These are phyloP conservation scores for Pectinophora gossypiella DNA, from an alignment of 1,140 invertebrate genomes.

Conservation along the genomic window DNA sequence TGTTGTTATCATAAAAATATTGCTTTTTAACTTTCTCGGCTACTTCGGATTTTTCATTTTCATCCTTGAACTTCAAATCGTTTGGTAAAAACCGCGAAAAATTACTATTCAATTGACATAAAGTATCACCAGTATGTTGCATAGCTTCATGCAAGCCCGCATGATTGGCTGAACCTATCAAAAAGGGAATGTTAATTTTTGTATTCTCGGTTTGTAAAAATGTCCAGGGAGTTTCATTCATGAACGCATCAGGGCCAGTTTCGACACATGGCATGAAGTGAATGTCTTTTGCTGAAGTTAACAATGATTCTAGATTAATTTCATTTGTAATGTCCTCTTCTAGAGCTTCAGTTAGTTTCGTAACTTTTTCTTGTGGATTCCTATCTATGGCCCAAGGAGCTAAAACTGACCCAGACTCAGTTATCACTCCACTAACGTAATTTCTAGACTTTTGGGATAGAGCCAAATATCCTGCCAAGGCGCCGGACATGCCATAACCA, in stretches of 20 bases:
- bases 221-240: constrained; percentile 35
- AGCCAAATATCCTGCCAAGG: constrained; percentile 41
- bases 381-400: constrained; percentile 53
- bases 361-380: constrained; percentile 27
- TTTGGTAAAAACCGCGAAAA: constrained; percentile 31
- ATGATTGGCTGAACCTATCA: constrained; percentile 42
- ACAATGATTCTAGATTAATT: constrained; percentile 22
- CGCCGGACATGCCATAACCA: constrained; percentile 37
- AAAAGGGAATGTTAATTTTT: constrained; percentile 27
- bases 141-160: constrained; percentile 40
- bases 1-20: constrained; percentile 38
- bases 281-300: constrained; percentile 21
- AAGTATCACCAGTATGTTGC: constrained; percentile 16
- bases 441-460: constrained; percentile 33
- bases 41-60: constrained; percentile 17
- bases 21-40: constrained; percentile 24
- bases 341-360: constrained; percentile 15
- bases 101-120: constrained; percentile 33
- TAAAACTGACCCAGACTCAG: constrained; percentile 48
- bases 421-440: constrained; percentile 43
- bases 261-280: constrained; percentile 45
- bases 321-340: constrained; percentile 4
- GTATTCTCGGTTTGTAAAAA: constrained; percentile 19
- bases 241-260: constrained; percentile 23
- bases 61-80: constrained; percentile 35